These are phyloP conservation scores for Coturnix japonica DNA, from an alignment of 2,113 vertebrate species.

Conservation along the genomic window DNA sequence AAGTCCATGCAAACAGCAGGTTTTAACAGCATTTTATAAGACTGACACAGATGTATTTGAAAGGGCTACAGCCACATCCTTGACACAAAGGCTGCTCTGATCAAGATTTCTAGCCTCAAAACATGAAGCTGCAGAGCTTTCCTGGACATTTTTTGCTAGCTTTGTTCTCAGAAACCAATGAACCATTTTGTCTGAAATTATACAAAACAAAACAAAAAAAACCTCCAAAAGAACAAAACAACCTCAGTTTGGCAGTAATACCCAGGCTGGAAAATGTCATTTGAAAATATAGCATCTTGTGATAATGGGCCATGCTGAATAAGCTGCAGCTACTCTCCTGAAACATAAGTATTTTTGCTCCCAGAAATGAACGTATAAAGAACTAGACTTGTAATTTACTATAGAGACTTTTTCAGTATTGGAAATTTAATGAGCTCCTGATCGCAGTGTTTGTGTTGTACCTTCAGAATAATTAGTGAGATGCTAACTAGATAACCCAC, in stretches of 20 bases:
- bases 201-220: background rate
- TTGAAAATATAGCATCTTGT: background rate
- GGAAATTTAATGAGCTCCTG: background rate
- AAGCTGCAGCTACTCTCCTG: background rate
- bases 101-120: background rate
- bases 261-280: background rate
- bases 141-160: accelerated
- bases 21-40: background rate
- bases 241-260: background rate
- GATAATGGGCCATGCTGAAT: background rate
- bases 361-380: background rate
- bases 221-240: background rate
- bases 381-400: background rate
- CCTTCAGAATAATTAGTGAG: conserved; percentile 9
- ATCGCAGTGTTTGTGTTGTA: background rate
- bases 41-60: background rate
- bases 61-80: background rate
- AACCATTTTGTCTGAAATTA: background rate
- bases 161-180: background rate
- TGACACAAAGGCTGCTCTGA: background rate
- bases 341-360: background rate
- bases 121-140: background rate
- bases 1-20: background rate
- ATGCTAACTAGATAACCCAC: background rate
- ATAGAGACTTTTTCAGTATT: background rate